A percentile compares a stretch with the other conserved stretches of the same genome.
These are phyloP conservation scores for Pionites leucogaster DNA, from an alignment of 2,113 vertebrate species.

Conservation along the genomic window DNA sequence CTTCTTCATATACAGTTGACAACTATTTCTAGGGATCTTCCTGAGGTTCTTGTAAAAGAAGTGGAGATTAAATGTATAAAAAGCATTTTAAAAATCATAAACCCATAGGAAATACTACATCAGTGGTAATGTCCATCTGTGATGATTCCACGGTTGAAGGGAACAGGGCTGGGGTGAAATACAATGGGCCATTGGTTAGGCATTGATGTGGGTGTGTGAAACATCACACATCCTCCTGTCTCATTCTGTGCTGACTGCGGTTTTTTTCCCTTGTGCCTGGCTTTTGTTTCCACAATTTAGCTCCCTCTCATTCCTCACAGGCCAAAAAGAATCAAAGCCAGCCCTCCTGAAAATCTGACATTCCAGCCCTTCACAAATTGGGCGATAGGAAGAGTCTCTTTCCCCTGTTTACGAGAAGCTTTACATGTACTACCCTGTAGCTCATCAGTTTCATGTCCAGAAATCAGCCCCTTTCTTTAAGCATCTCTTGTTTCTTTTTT, in stretches of 20 bases:
- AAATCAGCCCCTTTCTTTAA: slow-evolving; percentile 5
- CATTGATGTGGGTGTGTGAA: neutral
- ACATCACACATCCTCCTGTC: neutral
- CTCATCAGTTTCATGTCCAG: neutral
- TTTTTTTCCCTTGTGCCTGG: neutral
- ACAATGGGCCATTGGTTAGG: neutral
- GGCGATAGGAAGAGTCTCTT: neutral
- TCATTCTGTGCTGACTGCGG: neutral
- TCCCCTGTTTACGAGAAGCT: neutral
- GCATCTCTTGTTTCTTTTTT: neutral
- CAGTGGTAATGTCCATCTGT: neutral
- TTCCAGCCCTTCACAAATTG: neutral
- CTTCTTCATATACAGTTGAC: neutral
- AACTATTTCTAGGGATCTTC: neutral
- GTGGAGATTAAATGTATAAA: neutral
- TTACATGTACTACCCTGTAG: neutral
- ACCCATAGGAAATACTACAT: neutral
- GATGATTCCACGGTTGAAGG: neutral
- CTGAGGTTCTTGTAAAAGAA: neutral
- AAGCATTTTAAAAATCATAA: neutral
- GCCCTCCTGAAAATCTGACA: neutral
- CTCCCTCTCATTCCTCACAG: neutral
- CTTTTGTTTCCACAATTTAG: neutral
- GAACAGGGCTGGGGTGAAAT: neutral
- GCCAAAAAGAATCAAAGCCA: slow-evolving; percentile 1